A percentile compares a stretch with the other conserved stretches of the same genome.
Conservation (phyloP, 2,113 vertebrate species). For the Phoenicopterus ruber region DNA sequence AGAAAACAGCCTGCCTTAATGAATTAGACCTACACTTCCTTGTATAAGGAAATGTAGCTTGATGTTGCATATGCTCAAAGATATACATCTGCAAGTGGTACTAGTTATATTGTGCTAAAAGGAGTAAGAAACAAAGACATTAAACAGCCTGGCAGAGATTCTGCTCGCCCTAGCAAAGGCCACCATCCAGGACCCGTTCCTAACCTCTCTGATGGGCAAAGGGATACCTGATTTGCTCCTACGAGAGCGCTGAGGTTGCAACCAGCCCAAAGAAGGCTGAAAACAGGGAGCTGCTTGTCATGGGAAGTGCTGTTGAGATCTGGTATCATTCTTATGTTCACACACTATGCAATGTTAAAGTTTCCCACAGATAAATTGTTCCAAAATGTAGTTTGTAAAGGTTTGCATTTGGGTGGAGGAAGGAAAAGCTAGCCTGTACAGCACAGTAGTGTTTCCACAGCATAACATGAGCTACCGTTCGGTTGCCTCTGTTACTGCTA, state of each 20-base stretch:
- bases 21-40: background rate
- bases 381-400: background rate
- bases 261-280: background rate
- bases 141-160: background rate
- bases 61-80: background rate
- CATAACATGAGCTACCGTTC: background rate
- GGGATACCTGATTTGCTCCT: background rate
- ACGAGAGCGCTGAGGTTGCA: accelerated
- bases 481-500: background rate
- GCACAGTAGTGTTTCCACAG: background rate
- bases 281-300: background rate
- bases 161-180: background rate
- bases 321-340: background rate
- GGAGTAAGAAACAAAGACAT: background rate
- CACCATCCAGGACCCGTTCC: background rate
- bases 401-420: background rate
- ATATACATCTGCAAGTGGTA: background rate
- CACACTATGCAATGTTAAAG: background rate
- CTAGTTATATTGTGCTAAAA: background rate
- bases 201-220: background rate
- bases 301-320: background rate
- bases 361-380: background rate
- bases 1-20: background rate
- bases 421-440: background rate
- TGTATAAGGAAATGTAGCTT: background rate